Evolutionary conservation across 1,140 invertebrate genomes (phyloP), one percentile per base, ranked within the genome.

Genomic region (Proales similis): DNA sequence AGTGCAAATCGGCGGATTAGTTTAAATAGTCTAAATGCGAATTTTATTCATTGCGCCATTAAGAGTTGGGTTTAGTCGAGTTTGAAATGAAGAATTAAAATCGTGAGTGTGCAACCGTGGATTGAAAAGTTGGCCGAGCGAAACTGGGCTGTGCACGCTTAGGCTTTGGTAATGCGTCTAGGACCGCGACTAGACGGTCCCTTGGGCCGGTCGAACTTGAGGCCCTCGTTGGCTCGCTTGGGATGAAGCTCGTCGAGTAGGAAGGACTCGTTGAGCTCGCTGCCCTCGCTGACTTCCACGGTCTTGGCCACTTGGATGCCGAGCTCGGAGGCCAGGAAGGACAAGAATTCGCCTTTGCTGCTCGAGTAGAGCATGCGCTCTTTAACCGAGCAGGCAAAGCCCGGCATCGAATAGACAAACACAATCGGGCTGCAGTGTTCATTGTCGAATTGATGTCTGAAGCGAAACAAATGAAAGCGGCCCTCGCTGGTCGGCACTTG

Each of bases 341-440:
- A 27, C 33, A 43, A 51, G 9, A 63, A 38, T 27, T 39, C 32
- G 5, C 20, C 85, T 78, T 94, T 95, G 73, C 90, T 94, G 67
- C 90, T 93, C 1, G 91, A 95, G 77, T 96, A 97, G 68, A 96
- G 79, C 92, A 97, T 97, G 68, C 91, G 80, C 75, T 96, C 90
- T 74, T 92, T 93, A 64, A 96, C 88, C 63, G 87, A 84, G 70
- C 88, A 92, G 45, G 80, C 85, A 73, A 91, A 93, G 6, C 89
- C 90, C 19, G 91, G 91, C 88, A 95, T 94, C 9, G 89, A 92
- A 76, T 96, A 96, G 68, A 96, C 88, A 74, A 97, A 96, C 45
- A 97, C 87, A 14, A 64, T 20, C 12, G 29, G 48, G 7, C 20
- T 32, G 48, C 51, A 71, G 73, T 78, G 79, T 90, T 87, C 84